Evolutionary conservation across 2,797 vertebrate genomes (phyloP).

Genomic region (Bradypodion ventrale): DNA sequence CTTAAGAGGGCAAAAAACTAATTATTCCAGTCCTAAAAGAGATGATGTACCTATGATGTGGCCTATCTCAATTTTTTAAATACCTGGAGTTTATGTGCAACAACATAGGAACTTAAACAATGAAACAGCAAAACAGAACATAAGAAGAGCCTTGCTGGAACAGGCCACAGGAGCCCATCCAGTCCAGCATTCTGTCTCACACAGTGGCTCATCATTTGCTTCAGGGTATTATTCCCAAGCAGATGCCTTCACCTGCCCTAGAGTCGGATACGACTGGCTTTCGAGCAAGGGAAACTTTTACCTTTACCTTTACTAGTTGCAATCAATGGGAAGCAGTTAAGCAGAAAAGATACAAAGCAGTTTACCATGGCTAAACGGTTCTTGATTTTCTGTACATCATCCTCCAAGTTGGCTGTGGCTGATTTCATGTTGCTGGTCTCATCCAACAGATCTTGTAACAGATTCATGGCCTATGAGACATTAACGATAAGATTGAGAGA

Average conservation of each 20-base stretch:
- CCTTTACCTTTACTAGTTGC: too few relatives aligned
- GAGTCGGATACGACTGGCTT: too few relatives aligned
- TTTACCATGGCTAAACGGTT: slow-evolving; percentile 49
- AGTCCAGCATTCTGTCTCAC: too few relatives aligned
- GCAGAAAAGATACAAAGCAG: neutral
- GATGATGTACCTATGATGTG: neutral
- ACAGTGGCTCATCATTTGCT: too few relatives aligned
- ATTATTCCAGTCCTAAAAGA: neutral
- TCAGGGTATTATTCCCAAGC: too few relatives aligned
- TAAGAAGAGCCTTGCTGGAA: too few relatives aligned
- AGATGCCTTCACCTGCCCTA: too few relatives aligned
- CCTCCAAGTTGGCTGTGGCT: slow-evolving; percentile 49
- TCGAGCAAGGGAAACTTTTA: too few relatives aligned
- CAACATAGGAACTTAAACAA: neutral
- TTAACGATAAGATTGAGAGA: neutral
- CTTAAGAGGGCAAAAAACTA: neutral
- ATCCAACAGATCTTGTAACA: slow-evolving; percentile 70
- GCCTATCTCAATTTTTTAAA: neutral
- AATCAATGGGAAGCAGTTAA: neutral
- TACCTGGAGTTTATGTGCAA: neutral
- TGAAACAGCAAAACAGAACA: neutral
- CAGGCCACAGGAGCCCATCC: too few relatives aligned
- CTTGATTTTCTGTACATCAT: slow-evolving; percentile 58
- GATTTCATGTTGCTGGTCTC: slow-evolving; percentile 70
- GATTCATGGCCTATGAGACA: slow-evolving; percentile 65